Base-by-base conservation (phyloP, 92 coral and sea anemone species). In the Zoanthus sansibaricus region DNA sequence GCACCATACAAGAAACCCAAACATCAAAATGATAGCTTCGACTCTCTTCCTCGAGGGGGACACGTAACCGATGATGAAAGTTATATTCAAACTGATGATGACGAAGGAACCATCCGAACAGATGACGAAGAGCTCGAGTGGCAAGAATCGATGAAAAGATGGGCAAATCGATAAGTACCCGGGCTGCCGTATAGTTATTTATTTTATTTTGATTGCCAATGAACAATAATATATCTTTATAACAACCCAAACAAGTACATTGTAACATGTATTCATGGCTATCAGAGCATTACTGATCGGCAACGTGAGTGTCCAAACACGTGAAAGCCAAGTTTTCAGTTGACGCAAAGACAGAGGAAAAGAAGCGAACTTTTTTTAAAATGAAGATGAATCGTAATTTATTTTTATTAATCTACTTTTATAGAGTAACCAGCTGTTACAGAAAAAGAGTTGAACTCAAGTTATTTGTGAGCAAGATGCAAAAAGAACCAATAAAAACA, bases 31-130 rank as follows among this genome's bases (percentile, higher is more conserved):
- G 98, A 94, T 79, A 90, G 92, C 30, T 92, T 93, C 70, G 98
- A 78, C 75, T 93, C 94, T 70, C 90, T 86, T 56, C 88, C 95
- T 30, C 94, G 96, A n/a, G 91, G 98, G 10, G 90, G 91, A 4
- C 96, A 91, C 89, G 94, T 88, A 92, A 94, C 98, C 4, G 98
- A 94, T 82, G 98, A 94, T 79, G 98, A 94, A 84, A 94, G 98
- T 82, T 94, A 94, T 86, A 93, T 94, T 75, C 98, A 94, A 76
- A 94, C 98, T 46, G 98, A 94, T 84, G 98, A 94, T 47, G 98
- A 94, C 79, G 96, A 94, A 80, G 94, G 93, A 82, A 89, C 94
- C 51, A 30, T 91, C 78, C 98, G 98, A 89, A 94, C 98, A 64
- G 98, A 94, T 83, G 96, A 94, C 83, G 98, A 94, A 82, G 98